Evolutionary conservation across 2,113 vertebrate genomes (phyloP).

Genomic region (Notechis scutatus): DNA sequence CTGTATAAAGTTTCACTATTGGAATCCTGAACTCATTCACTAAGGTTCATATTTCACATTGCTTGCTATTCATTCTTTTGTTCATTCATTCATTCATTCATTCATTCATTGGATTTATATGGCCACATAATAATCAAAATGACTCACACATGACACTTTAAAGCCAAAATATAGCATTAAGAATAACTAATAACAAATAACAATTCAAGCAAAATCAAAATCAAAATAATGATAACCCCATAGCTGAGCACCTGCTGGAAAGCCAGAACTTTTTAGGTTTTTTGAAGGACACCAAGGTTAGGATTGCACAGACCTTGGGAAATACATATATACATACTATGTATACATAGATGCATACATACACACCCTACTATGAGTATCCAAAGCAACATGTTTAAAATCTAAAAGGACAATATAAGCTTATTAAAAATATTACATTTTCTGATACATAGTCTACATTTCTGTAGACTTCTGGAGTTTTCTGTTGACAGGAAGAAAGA

Average conservation of each 20-base stretch:
- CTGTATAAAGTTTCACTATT: background rate
- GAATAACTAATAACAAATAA: background rate
- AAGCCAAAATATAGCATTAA: background rate
- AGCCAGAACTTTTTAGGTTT: background rate
- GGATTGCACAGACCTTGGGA: background rate
- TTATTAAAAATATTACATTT: background rate
- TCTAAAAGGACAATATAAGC: background rate
- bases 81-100: background rate
- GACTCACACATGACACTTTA: background rate
- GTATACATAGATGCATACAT: background rate
- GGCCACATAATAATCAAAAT: background rate
- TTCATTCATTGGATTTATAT: background rate
- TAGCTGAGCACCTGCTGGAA: background rate
- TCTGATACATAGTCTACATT: background rate
- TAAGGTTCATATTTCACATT: background rate
- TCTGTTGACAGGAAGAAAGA: background rate
- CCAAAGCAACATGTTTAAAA: background rate
- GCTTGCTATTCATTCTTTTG: background rate
- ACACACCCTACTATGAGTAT: background rate
- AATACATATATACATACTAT: background rate
- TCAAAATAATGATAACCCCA: background rate
- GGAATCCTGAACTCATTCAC: background rate
- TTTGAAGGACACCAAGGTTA: background rate
- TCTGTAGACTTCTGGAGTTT: background rate
- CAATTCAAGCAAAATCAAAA: background rate